Percentiles rank a stretch among this genome's conserved stretches.
phyloP scores from a whole-genome alignment of 2,797 vertebrate species.

The Sparus aurata region DNA sequence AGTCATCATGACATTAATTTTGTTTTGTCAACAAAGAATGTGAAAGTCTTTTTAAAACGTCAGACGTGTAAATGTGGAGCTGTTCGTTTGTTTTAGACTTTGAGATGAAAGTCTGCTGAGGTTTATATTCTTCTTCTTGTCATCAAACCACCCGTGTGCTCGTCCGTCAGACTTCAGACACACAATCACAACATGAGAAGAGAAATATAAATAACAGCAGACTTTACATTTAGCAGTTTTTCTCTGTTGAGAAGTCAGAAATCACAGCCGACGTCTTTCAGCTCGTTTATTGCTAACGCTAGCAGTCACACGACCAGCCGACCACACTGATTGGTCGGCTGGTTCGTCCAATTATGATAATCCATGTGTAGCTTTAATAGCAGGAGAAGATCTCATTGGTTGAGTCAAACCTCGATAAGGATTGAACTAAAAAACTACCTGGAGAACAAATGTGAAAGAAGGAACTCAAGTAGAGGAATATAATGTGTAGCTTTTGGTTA shows the following conservation, averaged over 20 bases:
- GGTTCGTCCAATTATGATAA: background rate
- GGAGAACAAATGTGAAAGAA: background rate
- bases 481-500: background rate
- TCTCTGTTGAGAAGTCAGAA: background rate
- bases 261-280: background rate
- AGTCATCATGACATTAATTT: background rate
- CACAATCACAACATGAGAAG: background rate
- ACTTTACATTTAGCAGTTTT: background rate
- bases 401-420: background rate
- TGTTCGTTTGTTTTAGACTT: background rate
- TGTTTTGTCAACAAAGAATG: background rate
- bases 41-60: slow-evolving; percentile 5
- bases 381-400: background rate
- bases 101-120: background rate
- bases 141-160: background rate
- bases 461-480: background rate
- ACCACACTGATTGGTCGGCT: background rate
- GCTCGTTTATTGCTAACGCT: background rate
- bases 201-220: background rate
- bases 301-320: background rate
- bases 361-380: background rate
- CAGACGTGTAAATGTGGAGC: background rate
- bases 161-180: too few relatives aligned
- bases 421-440: background rate
- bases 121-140: background rate